Percentiles rank a stretch among this genome's conserved stretches.
Conservation (phyloP, 2,797 vertebrate species). For the Centropyge bicolor region DNA sequence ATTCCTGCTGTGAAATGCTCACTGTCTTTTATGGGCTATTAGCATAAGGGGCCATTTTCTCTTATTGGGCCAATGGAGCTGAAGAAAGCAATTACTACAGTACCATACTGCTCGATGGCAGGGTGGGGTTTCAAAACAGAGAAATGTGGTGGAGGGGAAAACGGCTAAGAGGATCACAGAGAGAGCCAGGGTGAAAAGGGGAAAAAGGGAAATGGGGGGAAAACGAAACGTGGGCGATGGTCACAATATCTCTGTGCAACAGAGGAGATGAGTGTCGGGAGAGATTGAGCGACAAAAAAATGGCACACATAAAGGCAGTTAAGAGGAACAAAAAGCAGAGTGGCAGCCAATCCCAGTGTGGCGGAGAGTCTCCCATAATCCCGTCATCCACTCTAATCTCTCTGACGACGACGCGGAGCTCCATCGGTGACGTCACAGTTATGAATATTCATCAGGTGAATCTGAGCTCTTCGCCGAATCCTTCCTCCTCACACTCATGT, state of each 20-base stretch:
- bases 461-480: slow-evolving; percentile 50
- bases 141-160: slow-evolving; percentile 42
- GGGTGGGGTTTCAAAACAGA: slow-evolving; percentile 53
- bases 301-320: slow-evolving; percentile 40
- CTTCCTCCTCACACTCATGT: slow-evolving; percentile 26
- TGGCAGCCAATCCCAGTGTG: slow-evolving; percentile 50
- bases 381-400: slow-evolving; percentile 69
- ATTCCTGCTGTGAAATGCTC: slow-evolving; percentile 68
- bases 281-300: slow-evolving; percentile 45
- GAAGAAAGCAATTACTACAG: slow-evolving; percentile 79
- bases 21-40: slow-evolving; percentile 73
- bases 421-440: slow-evolving; percentile 65
- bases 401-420: slow-evolving; percentile 62
- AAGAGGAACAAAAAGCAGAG: slow-evolving; percentile 57
- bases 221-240: slow-evolving; percentile 29
- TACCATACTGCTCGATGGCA: slow-evolving; percentile 59
- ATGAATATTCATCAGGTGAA: slow-evolving; percentile 75
- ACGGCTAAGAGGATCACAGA: slow-evolving; percentile 47
- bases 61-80: slow-evolving; percentile 75
- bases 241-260: slow-evolving; percentile 33
- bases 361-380: slow-evolving; percentile 64
- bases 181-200: slow-evolving; percentile 19
- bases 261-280: slow-evolving; percentile 33
- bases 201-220: neutral
- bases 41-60: slow-evolving; percentile 72